Conservation (phyloP, 1,140 invertebrate species). For the Zaprionus inermis region DNA sequence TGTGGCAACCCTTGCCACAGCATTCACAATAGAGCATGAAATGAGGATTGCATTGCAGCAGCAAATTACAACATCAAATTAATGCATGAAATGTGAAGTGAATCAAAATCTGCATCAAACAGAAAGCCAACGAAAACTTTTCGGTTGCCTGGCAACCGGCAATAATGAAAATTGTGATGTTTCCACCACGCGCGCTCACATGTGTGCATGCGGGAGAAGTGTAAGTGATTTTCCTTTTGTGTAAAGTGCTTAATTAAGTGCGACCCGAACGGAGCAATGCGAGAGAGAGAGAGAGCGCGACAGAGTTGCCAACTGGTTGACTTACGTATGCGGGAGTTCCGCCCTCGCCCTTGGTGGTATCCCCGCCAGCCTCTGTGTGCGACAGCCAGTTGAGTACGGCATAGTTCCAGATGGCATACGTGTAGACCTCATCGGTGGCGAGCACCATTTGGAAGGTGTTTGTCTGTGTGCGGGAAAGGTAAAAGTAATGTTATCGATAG, state of each 20-base stretch:
- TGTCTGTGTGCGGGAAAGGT: conserved; percentile 86
- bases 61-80: conserved; percentile 10
- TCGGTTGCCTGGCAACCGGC: conserved; percentile 27
- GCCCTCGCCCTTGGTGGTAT: conserved; percentile 93
- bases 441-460: conserved; percentile 98
- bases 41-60: conserved; percentile 11
- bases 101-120: conserved; percentile 12
- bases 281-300: background rate
- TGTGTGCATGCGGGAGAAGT: background rate
- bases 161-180: conserved; percentile 30
- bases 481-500: conserved; percentile 1
- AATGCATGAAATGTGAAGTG: conserved; percentile 4
- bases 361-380: conserved; percentile 95
- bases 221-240: conserved; percentile 39
- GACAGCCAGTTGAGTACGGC: conserved; percentile 94
- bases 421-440: conserved; percentile 96
- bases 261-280: background rate
- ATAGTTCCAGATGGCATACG: conserved; percentile 98
- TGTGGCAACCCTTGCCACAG: background rate
- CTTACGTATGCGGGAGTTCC: conserved; percentile 94
- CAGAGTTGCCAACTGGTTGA: conserved; percentile 50
- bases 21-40: background rate
- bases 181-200: background rate
- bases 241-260: conserved; percentile 67
- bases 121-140: conserved; percentile 29